Base-by-base conservation (phyloP, 2,888 invertebrate genomes). In the Hypomecis atomaria region DNA sequence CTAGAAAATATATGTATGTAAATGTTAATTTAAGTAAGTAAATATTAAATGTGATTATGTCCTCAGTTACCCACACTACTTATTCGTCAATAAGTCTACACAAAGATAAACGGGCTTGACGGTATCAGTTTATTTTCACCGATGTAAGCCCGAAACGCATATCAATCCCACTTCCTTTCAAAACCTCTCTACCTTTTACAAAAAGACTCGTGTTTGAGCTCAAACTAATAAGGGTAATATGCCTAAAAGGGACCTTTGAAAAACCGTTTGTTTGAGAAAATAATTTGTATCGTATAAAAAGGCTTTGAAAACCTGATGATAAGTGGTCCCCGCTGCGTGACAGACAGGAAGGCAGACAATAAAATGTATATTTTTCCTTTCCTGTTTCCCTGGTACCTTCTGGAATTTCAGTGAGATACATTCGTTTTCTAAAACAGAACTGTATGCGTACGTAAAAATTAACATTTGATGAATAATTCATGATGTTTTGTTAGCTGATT, bases 401-500 rank as follows among this genome's bases (percentile, higher is more conserved):
- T 45, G 40, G 42, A 9, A 56, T 59, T 55, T 50, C 13, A 11
- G 64, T 55, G 34, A 23, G 50, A 56, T 61, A 61, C 48, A 44
- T 67, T 59, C 37, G 50, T 65, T 56, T 59, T 59, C 65, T 63
- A 66, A 72, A 67, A 66, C 66, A 67, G 69, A 72, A 66, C 69
- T 62, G 59, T 67, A 65, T 67, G 69, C 48, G 67, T 56, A 61
- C 62, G 67, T 58, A 61, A 56, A 62, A 66, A 72, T 69, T 72
- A 73, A 64, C 69, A 69, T 71, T 64, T 62, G 55, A 69, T 73
- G 69, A 73, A 73, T 73, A 49, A 73, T 73, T 70, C 73, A 73
- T 72, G 48, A 52, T 66, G 66, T 66, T 65, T 71, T 67, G 68
- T 69, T 65, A 66, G 52, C 40, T 62, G 55, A 64, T 69, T 72